Evolutionary conservation across 92 coral and sea anemone species (phyloP).

Genomic region (Phenganax stokvisi): DNA sequence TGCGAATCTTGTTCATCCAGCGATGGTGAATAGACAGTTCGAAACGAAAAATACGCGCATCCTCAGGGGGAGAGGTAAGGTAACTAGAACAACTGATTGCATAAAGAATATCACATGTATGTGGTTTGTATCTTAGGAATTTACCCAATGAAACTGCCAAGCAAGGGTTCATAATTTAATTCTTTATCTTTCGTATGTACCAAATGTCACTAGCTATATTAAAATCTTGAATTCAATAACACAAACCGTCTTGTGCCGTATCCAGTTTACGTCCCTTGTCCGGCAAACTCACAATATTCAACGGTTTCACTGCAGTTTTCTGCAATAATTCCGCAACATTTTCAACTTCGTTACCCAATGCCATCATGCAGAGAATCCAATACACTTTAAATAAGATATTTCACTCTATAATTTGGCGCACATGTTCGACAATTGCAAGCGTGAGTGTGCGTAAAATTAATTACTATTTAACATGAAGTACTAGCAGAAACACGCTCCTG

Average conservation of each 20-base stretch:
- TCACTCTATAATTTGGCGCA: conserved; percentile 2
- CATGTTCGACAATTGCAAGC: not conserved
- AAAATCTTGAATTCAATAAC: no score
- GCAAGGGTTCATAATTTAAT: not conserved
- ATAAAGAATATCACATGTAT: no score
- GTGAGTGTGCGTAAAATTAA: not conserved
- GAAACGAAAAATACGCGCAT: no score
- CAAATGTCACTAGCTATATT: not conserved
- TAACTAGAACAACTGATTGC: no score
- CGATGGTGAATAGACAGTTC: no score
- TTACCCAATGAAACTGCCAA: no score
- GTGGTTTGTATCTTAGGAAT: no score
- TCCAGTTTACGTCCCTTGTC: conserved; percentile 77
- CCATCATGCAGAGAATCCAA: not conserved
- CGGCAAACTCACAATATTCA: conserved; percentile 77
- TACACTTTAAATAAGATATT: not conserved
- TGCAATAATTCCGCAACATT: conserved; percentile 68
- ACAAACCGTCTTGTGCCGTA: conserved; percentile 71
- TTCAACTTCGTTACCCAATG: conserved; percentile 49
- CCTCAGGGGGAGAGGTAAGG: no score
- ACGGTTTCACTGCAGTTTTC: conserved; percentile 75
- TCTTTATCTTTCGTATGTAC: not conserved
- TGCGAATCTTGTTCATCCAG: no score
- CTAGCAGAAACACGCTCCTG: not conserved
- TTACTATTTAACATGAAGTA: not conserved